A percentile compares a stretch with the other conserved stretches of the same genome.
Evolutionary conservation across 2,888 invertebrate genomes (phyloP).

Genomic region (Acanthosepion pharaonis): DNA sequence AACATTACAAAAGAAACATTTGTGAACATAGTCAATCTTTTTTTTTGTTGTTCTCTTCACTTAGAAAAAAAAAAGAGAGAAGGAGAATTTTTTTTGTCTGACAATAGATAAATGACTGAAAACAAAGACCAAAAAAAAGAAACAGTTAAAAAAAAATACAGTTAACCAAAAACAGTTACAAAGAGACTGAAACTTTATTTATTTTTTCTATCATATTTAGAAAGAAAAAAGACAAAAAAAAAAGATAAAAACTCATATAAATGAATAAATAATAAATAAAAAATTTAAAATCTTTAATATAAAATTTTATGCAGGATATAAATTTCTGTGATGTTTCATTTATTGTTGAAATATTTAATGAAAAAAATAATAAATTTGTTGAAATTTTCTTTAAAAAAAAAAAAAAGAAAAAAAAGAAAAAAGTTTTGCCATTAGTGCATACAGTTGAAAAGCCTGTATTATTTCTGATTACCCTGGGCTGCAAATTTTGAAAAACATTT

Average conservation of each 20-base stretch:
- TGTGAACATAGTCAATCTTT: neutral
- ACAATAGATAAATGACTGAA: neutral
- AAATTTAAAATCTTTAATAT: neutral
- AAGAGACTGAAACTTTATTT: neutral
- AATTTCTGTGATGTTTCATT: conserved; percentile 33
- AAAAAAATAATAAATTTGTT: conserved; percentile 13
- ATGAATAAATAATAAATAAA: too few relatives aligned
- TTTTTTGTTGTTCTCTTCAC: neutral
- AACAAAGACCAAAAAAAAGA: neutral
- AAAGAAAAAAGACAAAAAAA: neutral
- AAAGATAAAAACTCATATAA: neutral
- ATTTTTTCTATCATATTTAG: conserved; percentile 13
- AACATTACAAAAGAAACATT: neutral
- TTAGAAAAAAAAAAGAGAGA: neutral
- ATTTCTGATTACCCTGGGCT: neutral
- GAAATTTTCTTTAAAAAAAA: neutral
- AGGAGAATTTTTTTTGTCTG: too few relatives aligned
- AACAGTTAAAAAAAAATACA: neutral
- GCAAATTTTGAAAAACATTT: neutral
- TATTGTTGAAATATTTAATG: conserved; percentile 33
- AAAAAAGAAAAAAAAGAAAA: neutral
- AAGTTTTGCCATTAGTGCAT: too few relatives aligned
- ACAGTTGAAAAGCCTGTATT: too few relatives aligned
- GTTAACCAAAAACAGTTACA: neutral
- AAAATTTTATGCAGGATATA: neutral